Evolutionary conservation across 1,140 invertebrate species (phyloP).

Genomic region (Pomacea maculata): DNA sequence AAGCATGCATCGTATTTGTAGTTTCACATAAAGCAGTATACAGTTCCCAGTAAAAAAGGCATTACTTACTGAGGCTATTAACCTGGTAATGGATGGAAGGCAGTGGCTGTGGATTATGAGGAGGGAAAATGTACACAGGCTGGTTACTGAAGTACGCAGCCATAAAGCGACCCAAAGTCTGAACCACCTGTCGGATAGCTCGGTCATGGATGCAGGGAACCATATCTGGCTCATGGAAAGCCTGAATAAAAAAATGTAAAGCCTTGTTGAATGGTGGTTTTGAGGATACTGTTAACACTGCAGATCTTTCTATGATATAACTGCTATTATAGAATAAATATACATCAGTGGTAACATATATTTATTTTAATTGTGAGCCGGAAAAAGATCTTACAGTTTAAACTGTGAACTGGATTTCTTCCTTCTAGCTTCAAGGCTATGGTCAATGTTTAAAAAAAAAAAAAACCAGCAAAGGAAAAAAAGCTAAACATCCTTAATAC

Average conservation of each 20-base stretch:
- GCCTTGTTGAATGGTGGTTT: too few relatives aligned
- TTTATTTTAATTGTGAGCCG: too few relatives aligned
- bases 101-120: slow-evolving; percentile 52
- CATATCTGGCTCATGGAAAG: slow-evolving; percentile 42
- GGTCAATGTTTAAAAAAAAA: too few relatives aligned
- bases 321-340: too few relatives aligned
- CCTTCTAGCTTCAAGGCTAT: too few relatives aligned
- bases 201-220: slow-evolving; percentile 50
- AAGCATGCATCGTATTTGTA: background rate
- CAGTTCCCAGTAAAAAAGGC: background rate
- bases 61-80: slow-evolving; percentile 41
- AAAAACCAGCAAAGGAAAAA: background rate
- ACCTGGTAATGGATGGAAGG: slow-evolving; percentile 48
- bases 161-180: slow-evolving; percentile 58
- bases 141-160: slow-evolving; percentile 59
- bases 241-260: slow-evolving; percentile 26
- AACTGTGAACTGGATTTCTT: too few relatives aligned
- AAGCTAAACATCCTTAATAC: background rate
- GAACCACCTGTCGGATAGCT: slow-evolving; percentile 49
- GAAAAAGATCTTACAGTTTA: too few relatives aligned
- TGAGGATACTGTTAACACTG: too few relatives aligned
- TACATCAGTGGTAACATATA: too few relatives aligned
- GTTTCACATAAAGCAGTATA: background rate
- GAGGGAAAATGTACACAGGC: slow-evolving; percentile 56
- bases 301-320: too few relatives aligned